Evolutionary conservation across 2,888 invertebrate genomes (phyloP).

Genomic region (Polymixis flavicincta): DNA sequence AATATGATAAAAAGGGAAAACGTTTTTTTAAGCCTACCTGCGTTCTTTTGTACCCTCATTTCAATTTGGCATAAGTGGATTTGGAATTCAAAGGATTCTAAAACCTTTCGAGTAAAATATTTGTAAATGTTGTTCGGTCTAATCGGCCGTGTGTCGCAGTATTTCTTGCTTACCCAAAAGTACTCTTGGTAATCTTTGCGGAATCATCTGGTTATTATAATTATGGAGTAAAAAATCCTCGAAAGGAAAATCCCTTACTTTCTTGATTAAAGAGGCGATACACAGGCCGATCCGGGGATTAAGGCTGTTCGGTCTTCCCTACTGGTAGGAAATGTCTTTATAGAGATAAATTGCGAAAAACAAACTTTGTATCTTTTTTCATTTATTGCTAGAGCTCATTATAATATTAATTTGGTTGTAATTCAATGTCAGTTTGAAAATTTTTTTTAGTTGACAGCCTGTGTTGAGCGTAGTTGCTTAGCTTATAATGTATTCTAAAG

Average conservation of each 20-base stretch:
- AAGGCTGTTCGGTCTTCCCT: constrained; percentile 3
- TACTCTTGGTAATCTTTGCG: constrained; percentile 42
- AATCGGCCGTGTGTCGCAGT: constrained; percentile 37
- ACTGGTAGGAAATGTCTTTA: constrained; percentile 6
- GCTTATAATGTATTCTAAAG: background rate
- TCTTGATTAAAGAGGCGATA: constrained; percentile 51
- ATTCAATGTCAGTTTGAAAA: background rate
- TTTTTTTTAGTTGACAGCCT: background rate
- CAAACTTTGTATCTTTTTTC: background rate
- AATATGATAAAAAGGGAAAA: constrained; percentile 37
- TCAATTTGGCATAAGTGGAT: constrained; percentile 55
- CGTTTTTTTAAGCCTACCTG: constrained; percentile 42
- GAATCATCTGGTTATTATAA: constrained; percentile 59
- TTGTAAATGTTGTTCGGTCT: constrained; percentile 8
- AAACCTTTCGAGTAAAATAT: constrained; percentile 7
- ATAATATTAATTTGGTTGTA: background rate
- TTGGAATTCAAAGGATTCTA: constrained; percentile 35
- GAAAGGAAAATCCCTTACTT: constrained; percentile 56
- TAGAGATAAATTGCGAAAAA: constrained; percentile 11
- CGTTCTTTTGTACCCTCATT: constrained; percentile 37
- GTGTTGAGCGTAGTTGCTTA: background rate
- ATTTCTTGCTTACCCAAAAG: constrained; percentile 36
- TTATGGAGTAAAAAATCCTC: constrained; percentile 52
- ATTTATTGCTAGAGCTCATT: background rate
- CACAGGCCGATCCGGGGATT: constrained; percentile 35